phyloP scores from a whole-genome alignment of 2,797 vertebrate species.

The Scarus forsteni region DNA sequence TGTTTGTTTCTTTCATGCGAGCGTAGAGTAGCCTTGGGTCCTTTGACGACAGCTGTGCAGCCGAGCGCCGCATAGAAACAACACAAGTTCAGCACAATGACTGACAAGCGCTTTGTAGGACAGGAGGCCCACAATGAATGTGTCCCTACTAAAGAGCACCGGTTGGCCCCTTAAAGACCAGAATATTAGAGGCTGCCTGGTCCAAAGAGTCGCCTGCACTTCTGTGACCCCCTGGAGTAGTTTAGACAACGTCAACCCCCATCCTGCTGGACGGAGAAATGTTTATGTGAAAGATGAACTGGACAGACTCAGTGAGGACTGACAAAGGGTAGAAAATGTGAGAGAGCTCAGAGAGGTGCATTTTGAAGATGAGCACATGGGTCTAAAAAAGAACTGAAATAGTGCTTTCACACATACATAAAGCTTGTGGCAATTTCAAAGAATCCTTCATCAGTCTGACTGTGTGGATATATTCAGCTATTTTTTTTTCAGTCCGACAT shows the following conservation, averaged over 20 bases:
- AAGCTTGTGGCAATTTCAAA: too few relatives aligned
- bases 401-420: background rate
- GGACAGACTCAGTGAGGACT: background rate
- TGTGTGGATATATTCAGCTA: too few relatives aligned
- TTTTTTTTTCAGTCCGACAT: too few relatives aligned
- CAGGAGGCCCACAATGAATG: constrained; percentile 76
- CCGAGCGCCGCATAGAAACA: constrained; percentile 74
- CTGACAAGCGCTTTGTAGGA: constrained; percentile 81
- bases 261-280: constrained; percentile 4
- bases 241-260: constrained; percentile 35
- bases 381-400: background rate
- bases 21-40: constrained; percentile 71
- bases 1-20: constrained; percentile 81
- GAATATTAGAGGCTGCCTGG: constrained; percentile 64
- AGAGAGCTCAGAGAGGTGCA: background rate
- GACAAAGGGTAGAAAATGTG: constrained; percentile 2
- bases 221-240: constrained; percentile 30
- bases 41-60: constrained; percentile 81
- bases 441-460: too few relatives aligned
- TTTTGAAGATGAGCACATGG: background rate
- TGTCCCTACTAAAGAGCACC: constrained; percentile 73
- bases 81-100: constrained; percentile 82
- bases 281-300: background rate
- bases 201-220: constrained; percentile 39
- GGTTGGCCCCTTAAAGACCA: constrained; percentile 70